Conservation (phyloP, 2,113 vertebrate species). For the Grantiella picta region DNA sequence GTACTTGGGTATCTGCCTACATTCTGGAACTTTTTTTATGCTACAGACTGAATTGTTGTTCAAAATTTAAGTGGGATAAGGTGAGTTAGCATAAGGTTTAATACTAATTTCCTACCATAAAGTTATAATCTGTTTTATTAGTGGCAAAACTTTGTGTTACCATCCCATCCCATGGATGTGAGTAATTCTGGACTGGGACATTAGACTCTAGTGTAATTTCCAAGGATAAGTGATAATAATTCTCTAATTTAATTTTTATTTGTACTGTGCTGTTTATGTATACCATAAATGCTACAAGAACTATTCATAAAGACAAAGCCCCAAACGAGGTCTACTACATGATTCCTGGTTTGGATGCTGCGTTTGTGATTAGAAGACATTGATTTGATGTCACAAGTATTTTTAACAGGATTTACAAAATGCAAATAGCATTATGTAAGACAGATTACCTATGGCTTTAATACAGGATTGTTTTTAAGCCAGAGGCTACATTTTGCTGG, state of each 20-base stretch:
- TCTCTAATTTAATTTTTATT: neutral
- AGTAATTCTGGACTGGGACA: neutral
- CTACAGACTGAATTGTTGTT: neutral
- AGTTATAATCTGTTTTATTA: neutral
- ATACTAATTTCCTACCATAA: neutral
- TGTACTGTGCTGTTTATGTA: neutral
- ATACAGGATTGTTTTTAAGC: slow-evolving; percentile 43
- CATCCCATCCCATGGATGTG: rapidly evolving
- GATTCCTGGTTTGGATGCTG: neutral
- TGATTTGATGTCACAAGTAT: slow-evolving; percentile 47
- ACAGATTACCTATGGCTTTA: slow-evolving; percentile 62
- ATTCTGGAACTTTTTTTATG: neutral
- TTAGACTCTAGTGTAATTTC: neutral
- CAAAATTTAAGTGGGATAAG: neutral
- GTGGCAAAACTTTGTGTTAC: neutral
- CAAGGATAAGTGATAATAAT: neutral
- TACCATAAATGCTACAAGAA: neutral
- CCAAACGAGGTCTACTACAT: neutral
- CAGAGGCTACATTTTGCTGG: slow-evolving; percentile 35
- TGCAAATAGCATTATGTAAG: slow-evolving; percentile 59
- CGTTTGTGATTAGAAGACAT: slow-evolving; percentile 1
- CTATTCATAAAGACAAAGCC: neutral
- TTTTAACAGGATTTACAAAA: slow-evolving; percentile 51
- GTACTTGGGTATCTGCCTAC: neutral
- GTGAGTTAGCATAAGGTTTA: neutral